Evolutionary conservation across 2,113 vertebrate species (phyloP), one percentile per base, ranked within the genome.

Genomic region (Sylvietta virens): DNA sequence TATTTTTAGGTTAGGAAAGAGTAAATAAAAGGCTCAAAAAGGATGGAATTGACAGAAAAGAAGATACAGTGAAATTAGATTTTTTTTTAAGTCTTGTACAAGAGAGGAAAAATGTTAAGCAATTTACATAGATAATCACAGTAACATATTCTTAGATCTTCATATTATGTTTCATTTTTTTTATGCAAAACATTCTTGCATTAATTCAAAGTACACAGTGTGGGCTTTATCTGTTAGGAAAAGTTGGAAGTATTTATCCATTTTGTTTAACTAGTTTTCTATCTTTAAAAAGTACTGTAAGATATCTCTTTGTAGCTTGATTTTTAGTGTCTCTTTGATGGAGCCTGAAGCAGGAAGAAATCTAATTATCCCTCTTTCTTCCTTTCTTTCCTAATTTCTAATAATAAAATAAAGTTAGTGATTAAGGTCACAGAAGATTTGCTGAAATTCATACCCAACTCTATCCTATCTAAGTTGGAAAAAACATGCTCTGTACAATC

Each of bases 161-260:
- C 48, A 37, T 76, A 88, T 90, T 88, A 74, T 70, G 71, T 67
- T 93, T 93, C 50, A 78, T 93, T 96, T 95, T 96, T 95, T 92
- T 92, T 73, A 93, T 95, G 76, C 78, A 96, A 92, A 94, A 28
- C 60, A 45, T 44, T 96, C 83, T 33, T 88, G 37, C 92, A 94
- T 94, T 86, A 96, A 92, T 93, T 95, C 85, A 88, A 83, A 95
- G 76, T 51, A 77, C 40, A 92, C 60, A 90, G 31, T 35, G 14
- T 92, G 48, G 69, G 37, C 24, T 95, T 95, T 95, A 95, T 96
- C 84, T 95, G 51, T 57, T 92, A 94, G 61, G 18, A 67, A 88
- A 93, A 96, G 79, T 96, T 95, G 64, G 51, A 92, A 95, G 50
- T 73, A 92, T 95, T 96, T 95, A 91, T 92, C 78, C 64, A 82